A percentile compares a stretch with the other conserved stretches of the same genome.
Conservation (phyloP, 2,113 vertebrate species). For the Callopanchax toddi region DNA sequence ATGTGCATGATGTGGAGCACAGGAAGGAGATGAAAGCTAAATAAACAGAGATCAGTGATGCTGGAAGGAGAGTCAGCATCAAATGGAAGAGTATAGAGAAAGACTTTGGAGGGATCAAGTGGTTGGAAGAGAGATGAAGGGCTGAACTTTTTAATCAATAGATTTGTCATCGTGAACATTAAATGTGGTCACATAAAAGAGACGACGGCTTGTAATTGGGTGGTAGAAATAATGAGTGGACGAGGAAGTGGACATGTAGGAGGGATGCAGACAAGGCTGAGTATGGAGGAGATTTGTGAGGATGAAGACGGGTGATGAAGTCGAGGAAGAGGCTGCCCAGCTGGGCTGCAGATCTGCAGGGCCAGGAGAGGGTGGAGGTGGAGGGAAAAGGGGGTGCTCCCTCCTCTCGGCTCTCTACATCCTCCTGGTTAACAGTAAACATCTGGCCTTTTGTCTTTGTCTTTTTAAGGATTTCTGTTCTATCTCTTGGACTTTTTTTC, state of each 20-base stretch:
- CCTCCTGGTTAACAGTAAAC: constrained; percentile 54
- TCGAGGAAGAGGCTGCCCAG: constrained; percentile 40
- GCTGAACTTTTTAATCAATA: constrained; percentile 46
- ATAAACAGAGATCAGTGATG: constrained; percentile 66
- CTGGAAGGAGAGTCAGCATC: constrained; percentile 45
- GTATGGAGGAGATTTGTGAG: constrained; percentile 39
- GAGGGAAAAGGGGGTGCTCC: constrained; percentile 24
- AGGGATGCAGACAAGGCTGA: constrained; percentile 34
- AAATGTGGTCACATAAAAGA: constrained; percentile 33
- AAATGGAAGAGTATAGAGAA: constrained; percentile 37
- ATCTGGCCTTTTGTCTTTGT: constrained; percentile 51
- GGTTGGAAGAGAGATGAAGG: constrained; percentile 39
- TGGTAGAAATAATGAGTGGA: constrained; percentile 26
- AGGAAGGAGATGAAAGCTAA: constrained; percentile 60
- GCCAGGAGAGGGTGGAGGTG: constrained; percentile 32
- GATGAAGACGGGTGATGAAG: constrained; percentile 29
- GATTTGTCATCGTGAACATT: constrained; percentile 32
- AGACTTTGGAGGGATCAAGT: constrained; percentile 10
- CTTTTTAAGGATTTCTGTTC: constrained; percentile 38
- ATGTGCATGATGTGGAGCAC: constrained; percentile 13
- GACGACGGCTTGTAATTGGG: constrained; percentile 30
- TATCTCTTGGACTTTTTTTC: constrained; percentile 7
- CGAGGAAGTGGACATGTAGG: constrained; percentile 29
- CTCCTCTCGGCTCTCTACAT: constrained; percentile 38
- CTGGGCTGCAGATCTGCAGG: constrained; percentile 49